Evolutionary conservation across 2,888 invertebrate species (phyloP).

Genomic region (Amphiduros pacificus): DNA sequence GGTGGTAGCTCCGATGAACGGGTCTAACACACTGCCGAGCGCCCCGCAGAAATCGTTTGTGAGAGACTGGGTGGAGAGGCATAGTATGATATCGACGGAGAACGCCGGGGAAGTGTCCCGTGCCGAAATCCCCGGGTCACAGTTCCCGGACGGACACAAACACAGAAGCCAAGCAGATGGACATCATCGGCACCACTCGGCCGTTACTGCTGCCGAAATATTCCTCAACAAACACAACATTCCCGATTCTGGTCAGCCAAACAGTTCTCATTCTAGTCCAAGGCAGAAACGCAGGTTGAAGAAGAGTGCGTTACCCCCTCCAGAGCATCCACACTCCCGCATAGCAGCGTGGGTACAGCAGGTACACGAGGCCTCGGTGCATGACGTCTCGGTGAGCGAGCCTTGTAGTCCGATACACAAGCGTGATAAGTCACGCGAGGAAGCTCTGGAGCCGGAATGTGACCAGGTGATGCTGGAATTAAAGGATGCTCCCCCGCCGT

Average conservation of each 20-base stretch:
- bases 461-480: slow-evolving; percentile 12
- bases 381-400: slow-evolving; percentile 3
- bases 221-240: background rate
- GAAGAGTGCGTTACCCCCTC: slow-evolving; percentile 13
- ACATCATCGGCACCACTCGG: slow-evolving; percentile 1
- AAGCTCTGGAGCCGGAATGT: slow-evolving; percentile 12
- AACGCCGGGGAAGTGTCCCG: background rate
- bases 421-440: background rate
- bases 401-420: slow-evolving; percentile 4
- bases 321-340: slow-evolving; percentile 37
- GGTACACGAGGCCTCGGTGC: slow-evolving; percentile 32
- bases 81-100: slow-evolving; percentile 25
- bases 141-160: too few relatives aligned
- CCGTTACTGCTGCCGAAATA: too few relatives aligned
- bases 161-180: background rate
- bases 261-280: slow-evolving; percentile 26
- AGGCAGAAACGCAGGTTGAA: slow-evolving; percentile 9
- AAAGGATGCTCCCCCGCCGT: slow-evolving; percentile 17
- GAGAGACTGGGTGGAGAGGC: slow-evolving; percentile 53
- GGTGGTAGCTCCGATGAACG: background rate
- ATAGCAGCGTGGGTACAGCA: slow-evolving; percentile 56
- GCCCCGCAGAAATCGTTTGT: slow-evolving; percentile 47
- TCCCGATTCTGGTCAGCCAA: slow-evolving; percentile 5
- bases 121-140: too few relatives aligned
- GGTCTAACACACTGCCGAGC: slow-evolving; percentile 6